Conservation (phyloP, 2,113 vertebrate species). For the Nothobranchius furzeri region DNA sequence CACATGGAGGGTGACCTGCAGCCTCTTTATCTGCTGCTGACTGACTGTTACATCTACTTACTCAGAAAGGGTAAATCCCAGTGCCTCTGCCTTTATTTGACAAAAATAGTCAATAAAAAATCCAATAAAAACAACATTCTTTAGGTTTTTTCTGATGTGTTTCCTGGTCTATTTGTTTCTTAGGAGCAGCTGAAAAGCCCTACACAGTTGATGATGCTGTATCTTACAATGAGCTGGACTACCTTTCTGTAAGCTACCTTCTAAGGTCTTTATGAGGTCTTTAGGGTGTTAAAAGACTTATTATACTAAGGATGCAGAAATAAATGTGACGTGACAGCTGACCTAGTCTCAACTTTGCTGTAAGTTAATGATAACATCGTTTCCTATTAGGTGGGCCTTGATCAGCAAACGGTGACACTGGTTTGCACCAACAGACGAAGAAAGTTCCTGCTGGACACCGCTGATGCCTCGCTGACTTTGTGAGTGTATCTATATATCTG, state of each 20-base stretch:
- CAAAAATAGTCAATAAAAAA: not conserved
- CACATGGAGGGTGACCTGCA: slow-evolving; percentile 98
- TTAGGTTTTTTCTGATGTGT: no score
- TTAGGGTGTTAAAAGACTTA: not conserved
- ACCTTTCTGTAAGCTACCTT: slow-evolving; percentile 87
- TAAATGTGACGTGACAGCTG: not conserved
- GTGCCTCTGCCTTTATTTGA: not conserved
- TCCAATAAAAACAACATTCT: no score
- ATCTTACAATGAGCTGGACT: slow-evolving; percentile 95
- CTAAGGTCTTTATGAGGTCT: not conserved
- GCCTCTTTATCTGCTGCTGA: slow-evolving; percentile 92
- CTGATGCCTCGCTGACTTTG: slow-evolving; percentile 87
- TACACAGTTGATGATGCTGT: slow-evolving; percentile 95
- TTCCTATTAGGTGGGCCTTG: slow-evolving; percentile 87
- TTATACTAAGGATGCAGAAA: no score
- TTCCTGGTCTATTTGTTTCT: slow-evolving; percentile 4
- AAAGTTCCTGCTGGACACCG: slow-evolving; percentile 93
- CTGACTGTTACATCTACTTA: slow-evolving; percentile 93
- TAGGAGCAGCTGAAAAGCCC: slow-evolving; percentile 96
- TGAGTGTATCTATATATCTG: slow-evolving; percentile 68
- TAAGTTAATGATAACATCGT: not conserved
- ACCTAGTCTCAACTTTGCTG: not conserved
- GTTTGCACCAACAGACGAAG: slow-evolving; percentile 94
- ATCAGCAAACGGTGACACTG: slow-evolving; percentile 90
- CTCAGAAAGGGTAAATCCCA: slow-evolving; percentile 88